Conservation (phyloP, 1,140 invertebrate species). For the Drosophila grimshawi region DNA sequence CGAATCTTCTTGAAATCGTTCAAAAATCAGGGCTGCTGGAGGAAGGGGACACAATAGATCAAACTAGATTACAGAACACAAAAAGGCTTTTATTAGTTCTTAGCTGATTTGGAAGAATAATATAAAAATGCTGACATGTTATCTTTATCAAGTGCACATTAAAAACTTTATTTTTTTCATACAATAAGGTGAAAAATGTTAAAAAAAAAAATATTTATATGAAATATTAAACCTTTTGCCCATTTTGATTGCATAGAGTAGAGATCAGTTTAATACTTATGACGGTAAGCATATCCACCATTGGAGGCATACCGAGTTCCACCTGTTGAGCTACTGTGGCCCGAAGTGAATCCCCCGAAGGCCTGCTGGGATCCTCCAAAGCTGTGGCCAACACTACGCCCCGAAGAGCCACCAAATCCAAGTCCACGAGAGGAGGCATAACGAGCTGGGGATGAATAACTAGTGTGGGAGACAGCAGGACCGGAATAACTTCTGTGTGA, state of each 20-base stretch:
- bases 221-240: constrained; percentile 4
- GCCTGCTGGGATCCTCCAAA: constrained; percentile 19
- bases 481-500: constrained; percentile 20
- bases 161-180: constrained; percentile 1
- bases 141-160: neutral
- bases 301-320: constrained; percentile 55
- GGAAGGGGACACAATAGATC: too few species aligned
- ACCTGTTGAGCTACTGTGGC: constrained; percentile 5
- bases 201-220: constrained; percentile 2
- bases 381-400: constrained; percentile 16
- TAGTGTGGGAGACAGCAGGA: constrained; percentile 1
- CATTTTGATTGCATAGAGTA: constrained; percentile 2
- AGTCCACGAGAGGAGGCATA: constrained; percentile 22
- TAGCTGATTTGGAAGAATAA: neutral
- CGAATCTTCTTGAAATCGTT: too few species aligned
- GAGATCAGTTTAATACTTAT: constrained; percentile 50
- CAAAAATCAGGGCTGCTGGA: too few species aligned
- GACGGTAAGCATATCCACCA: constrained; percentile 63
- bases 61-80: too few species aligned
- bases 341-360: neutral
- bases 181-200: neutral
- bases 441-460: constrained; percentile 25
- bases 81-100: too few species aligned
- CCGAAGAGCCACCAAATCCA: constrained; percentile 28
- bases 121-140: neutral